Percentiles rank a stretch among this genome's conserved stretches.
phyloP scores from a whole-genome alignment of 2,888 invertebrate genomes.

The Mesoligia furuncula region DNA sequence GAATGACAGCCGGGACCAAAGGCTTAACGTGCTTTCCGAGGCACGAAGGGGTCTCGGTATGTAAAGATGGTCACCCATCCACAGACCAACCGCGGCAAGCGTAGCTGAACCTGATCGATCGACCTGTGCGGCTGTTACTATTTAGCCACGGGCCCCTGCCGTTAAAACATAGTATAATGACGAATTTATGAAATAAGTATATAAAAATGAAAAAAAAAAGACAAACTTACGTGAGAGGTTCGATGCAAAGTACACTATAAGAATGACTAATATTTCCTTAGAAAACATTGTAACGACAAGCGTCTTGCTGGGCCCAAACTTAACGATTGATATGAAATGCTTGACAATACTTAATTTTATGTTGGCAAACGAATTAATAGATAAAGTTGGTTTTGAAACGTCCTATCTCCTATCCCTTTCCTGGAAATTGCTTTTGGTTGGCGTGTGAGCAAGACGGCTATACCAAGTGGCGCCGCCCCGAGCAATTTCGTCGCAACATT shows the following conservation, averaged over 20 bases:
- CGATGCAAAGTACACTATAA: neutral
- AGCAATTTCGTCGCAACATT: neutral
- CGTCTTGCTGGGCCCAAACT: neutral
- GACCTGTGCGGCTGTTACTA: too few relatives aligned
- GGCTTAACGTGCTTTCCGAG: too few relatives aligned
- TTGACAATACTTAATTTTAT: neutral
- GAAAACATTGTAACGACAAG: slow-evolving; percentile 7
- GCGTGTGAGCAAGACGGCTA: neutral
- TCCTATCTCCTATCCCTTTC: neutral
- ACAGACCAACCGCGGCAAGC: too few relatives aligned
- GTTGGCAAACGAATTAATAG: neutral
- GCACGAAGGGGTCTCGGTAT: too few relatives aligned
- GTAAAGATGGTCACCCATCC: too few relatives aligned
- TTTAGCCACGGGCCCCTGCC: too few relatives aligned
- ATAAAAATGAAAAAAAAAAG: neutral
- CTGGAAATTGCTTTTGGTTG: neutral
- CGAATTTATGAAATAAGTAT: too few relatives aligned
- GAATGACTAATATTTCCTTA: neutral
- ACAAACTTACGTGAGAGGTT: slow-evolving; percentile 16
- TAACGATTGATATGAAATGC: neutral
- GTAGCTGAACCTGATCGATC: too few relatives aligned
- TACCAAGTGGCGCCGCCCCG: neutral
- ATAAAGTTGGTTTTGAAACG: neutral
- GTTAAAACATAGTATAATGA: neutral
- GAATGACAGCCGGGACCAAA: too few relatives aligned